Evolutionary conservation across 2,797 vertebrate species (phyloP).

Genomic region (Loriculus beryllinus): DNA sequence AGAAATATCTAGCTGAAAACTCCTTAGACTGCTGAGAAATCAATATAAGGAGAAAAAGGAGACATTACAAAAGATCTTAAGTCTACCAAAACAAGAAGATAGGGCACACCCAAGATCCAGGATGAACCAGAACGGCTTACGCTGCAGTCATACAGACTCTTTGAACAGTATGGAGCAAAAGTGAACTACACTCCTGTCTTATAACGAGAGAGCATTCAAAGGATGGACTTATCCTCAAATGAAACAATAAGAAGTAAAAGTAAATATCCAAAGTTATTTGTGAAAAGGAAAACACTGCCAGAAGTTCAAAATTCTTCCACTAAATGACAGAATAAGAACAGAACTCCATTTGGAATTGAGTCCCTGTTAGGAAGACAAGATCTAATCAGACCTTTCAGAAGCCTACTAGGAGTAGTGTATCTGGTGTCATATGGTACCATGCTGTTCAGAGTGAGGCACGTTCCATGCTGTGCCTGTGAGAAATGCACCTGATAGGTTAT

Average conservation of each 20-base stretch:
- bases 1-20: background rate
- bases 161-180: background rate
- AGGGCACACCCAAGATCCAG: background rate
- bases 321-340: background rate
- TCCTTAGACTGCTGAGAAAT: background rate
- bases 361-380: background rate
- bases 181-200: background rate
- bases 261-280: background rate
- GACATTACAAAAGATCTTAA: background rate
- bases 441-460: background rate
- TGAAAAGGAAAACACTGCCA: background rate
- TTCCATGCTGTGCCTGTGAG: background rate
- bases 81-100: background rate
- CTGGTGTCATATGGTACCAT: background rate
- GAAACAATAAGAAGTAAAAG: background rate
- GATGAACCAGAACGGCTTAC: background rate
- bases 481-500: background rate
- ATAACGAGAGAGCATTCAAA: background rate
- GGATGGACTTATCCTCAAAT: background rate
- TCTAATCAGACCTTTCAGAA: background rate
- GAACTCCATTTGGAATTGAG: background rate
- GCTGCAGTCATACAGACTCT: background rate
- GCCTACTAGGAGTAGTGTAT: background rate
- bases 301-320: background rate
- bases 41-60: background rate